Evolutionary conservation across 2,113 vertebrate species (phyloP).

Genomic region (Vicugna pacos): DNA sequence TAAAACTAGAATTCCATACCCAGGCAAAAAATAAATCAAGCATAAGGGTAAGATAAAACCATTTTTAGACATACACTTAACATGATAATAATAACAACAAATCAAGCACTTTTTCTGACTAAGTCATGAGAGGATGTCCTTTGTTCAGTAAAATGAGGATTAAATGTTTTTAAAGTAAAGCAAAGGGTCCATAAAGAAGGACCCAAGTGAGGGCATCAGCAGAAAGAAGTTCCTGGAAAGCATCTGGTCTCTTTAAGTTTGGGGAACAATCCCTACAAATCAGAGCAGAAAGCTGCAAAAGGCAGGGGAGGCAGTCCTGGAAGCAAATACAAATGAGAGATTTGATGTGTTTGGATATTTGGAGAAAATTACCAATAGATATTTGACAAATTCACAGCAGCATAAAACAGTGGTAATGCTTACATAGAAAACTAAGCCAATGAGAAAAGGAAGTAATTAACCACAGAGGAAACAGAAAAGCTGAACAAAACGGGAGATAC

Average conservation of each 20-base stretch:
- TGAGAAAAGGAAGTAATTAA: not conserved
- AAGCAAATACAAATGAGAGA: not conserved
- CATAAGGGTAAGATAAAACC: not conserved
- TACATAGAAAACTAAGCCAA: not conserved
- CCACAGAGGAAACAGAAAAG: not conserved
- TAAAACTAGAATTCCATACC: not conserved
- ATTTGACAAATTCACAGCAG: not conserved
- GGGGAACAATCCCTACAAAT: not conserved
- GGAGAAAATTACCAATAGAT: not conserved
- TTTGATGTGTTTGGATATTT: not conserved
- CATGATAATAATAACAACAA: not conserved
- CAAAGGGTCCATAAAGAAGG: not conserved
- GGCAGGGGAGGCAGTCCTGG: not conserved
- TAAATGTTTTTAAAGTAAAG: not conserved
- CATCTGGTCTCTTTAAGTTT: no score
- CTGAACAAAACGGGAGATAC: not conserved
- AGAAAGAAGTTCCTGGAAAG: not conserved
- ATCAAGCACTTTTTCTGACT: not conserved
- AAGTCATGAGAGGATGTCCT: not conserved
- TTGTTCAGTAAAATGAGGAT: not conserved
- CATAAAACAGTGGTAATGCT: not conserved
- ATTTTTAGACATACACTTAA: not conserved
- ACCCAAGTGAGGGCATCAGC: not conserved
- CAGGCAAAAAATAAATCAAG: not conserved
- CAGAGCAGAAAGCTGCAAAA: not conserved